Conservation (phyloP, 2,888 invertebrate genomes). For the Yponomeuta sedellus region DNA sequence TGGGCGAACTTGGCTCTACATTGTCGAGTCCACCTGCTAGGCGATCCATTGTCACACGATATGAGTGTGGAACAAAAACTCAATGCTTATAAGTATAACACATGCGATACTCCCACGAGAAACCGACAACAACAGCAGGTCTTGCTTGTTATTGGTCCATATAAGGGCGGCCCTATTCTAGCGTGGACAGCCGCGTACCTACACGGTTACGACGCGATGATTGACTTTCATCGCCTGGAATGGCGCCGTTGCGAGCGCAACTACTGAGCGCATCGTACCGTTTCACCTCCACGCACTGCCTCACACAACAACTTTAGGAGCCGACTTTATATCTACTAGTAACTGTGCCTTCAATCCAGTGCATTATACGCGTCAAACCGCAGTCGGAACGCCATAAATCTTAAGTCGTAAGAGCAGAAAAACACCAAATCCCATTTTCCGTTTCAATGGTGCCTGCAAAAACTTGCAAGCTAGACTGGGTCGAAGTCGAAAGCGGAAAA, state of each 20-base stretch:
- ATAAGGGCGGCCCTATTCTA: constrained; percentile 42
- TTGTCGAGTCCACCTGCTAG: constrained; percentile 21
- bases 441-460: constrained; percentile 7
- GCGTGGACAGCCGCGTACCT: not conserved
- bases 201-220: constrained; percentile 38
- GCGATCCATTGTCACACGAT: not conserved
- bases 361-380: not conserved
- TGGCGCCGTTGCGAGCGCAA: constrained; percentile 54
- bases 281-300: constrained; percentile 41
- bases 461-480: constrained; percentile 12
- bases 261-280: constrained; percentile 44
- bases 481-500: constrained; percentile 22
- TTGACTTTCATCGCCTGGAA: constrained; percentile 65
- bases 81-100: not conserved
- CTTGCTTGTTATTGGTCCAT: constrained; percentile 40
- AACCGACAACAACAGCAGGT: constrained; percentile 34
- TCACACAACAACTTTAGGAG: constrained; percentile 17
- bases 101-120: constrained; percentile 40
- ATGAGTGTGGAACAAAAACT: not conserved
- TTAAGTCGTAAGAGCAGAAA: not conserved
- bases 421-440: constrained; percentile 10
- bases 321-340: not conserved
- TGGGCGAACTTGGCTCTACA: not conserved
- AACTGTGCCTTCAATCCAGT: constrained; percentile 19
- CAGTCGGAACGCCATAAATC: constrained; percentile 14